Conservation (phyloP, 2,113 vertebrate genomes). For the Pseudorectes ferrugineus region DNA sequence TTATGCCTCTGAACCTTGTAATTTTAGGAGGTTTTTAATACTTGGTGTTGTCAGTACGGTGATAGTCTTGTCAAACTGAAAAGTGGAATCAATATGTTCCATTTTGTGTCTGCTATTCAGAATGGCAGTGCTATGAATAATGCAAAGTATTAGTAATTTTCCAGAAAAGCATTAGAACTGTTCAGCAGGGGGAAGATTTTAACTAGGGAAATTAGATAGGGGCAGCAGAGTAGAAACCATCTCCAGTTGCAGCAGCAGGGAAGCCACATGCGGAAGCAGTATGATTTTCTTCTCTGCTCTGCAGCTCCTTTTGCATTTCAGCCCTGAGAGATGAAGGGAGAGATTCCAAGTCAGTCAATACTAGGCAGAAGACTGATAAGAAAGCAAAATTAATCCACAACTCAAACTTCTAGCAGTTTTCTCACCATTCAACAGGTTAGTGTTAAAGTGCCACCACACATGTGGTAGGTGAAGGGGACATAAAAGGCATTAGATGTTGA, state of each 20-base stretch:
- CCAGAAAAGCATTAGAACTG: neutral
- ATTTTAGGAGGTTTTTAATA: neutral
- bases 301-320: neutral
- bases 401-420: neutral
- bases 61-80: neutral
- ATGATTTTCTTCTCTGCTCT: neutral
- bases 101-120: neutral
- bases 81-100: neutral
- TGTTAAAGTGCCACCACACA: neutral
- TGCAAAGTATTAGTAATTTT: neutral
- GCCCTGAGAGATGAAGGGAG: neutral
- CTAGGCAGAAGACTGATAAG: neutral
- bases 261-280: neutral
- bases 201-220: neutral
- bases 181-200: neutral
- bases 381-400: neutral
- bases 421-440: neutral
- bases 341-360: neutral
- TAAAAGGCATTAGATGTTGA: neutral
- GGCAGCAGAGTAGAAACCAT: neutral
- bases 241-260: neutral
- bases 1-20: neutral
- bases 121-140: neutral
- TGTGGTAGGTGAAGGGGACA: neutral
- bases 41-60: neutral